Base-by-base conservation (phyloP, 2,797 vertebrate species). In the Notoglanidium macrostoma region DNA sequence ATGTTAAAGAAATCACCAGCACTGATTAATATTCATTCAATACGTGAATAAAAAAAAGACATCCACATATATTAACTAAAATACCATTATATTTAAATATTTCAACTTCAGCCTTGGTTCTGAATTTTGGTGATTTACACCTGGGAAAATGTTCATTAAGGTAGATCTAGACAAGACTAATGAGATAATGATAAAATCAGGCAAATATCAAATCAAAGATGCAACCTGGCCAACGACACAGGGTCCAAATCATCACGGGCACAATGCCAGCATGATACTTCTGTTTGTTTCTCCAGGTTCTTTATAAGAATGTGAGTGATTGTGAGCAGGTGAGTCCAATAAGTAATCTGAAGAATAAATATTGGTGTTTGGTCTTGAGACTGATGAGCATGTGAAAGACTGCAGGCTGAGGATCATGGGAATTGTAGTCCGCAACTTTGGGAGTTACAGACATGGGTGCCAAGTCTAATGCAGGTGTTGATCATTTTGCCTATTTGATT, bases 391-490 rank as follows among this genome's bases (percentile, higher is more conserved):
- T 78, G 77, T 44, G 11, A 79, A 59, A 57, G 54, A 79, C 32
- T 78, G 51, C 76, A 78, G 29, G 17, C n/a, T 79, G 55, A 79
- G 55, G 55, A 59, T 77, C 74, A 55, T 55, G 74, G n/a, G n/a
- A 77, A 54, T 77, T 77, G 49, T n/a, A 76, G 26, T 51, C 35
- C 17, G 19, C 14, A 68, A 72, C 46, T n/a, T 14, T 46, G 10
- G 21, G 23, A 51, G 5, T 54, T 61, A 79, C 32, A 23, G 76
- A 35, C 54, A 35, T 0, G 4, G 32, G 8, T 2, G 29, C 68
- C 17, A 40, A 21, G 32, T 0, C 21, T 40, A 74, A 78, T 19
- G 44, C 12, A 51, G 49, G 49, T 54, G 15, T 19, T 51, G 5
- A 54, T 76, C 2, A 54, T 54, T 54, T 76, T 51, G 46, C 46